A percentile compares a stretch with the other conserved stretches of the same genome.
Evolutionary conservation across 2,113 vertebrate genomes (phyloP).

Genomic region (Prinia subflava): DNA sequence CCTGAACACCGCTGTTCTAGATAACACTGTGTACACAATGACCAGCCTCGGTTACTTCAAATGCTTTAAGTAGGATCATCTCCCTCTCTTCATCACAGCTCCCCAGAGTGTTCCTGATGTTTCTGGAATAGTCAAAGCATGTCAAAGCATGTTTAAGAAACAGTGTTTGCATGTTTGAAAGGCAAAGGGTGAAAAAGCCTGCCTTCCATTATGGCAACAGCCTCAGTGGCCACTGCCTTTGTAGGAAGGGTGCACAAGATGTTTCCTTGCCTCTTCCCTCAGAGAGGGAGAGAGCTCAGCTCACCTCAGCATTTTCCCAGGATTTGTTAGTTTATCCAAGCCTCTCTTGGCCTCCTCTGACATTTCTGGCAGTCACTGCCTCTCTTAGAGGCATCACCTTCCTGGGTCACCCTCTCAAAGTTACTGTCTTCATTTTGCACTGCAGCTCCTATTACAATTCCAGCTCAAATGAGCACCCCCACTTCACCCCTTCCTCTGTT

Average conservation of each 20-base stretch:
- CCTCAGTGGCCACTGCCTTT: neutral
- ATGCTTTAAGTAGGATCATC: neutral
- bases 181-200: neutral
- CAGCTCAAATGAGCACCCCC: neutral
- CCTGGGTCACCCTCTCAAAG: neutral
- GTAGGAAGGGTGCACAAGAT: neutral
- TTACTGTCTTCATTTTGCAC: neutral
- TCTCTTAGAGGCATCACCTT: neutral
- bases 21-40: neutral
- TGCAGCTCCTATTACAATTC: neutral
- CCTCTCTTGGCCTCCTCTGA: neutral
- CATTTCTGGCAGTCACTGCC: neutral
- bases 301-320: neutral
- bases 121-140: neutral
- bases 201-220: neutral
- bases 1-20: neutral
- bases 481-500: neutral
- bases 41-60: neutral
- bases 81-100: neutral
- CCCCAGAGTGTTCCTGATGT: neutral
- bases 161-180: neutral
- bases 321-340: neutral
- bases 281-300: neutral
- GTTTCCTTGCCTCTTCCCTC: neutral
- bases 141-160: neutral